Evolutionary conservation across 2,113 vertebrate species (phyloP).

Genomic region (Zeus faber): DNA sequence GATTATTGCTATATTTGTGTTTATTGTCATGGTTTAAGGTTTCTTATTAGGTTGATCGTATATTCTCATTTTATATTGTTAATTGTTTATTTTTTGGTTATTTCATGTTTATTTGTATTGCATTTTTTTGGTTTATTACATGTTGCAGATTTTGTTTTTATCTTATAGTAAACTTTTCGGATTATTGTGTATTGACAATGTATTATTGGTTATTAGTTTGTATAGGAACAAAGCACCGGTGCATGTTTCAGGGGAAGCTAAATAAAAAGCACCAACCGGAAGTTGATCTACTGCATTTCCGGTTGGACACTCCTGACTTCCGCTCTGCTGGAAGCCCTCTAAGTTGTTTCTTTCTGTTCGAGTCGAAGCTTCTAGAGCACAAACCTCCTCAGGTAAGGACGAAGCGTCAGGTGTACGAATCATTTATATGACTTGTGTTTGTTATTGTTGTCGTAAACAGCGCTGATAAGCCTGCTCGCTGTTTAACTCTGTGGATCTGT

Average conservation of each 20-base stretch:
- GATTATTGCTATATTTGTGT: too few species aligned
- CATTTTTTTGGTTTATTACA: neutral
- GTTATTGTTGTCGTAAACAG: slow-evolving; percentile 19
- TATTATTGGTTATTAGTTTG: neutral
- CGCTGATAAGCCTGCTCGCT: too few species aligned
- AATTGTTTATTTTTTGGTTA: neutral
- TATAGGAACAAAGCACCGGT: neutral
- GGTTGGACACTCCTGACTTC: too few species aligned
- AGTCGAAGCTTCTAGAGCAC: too few species aligned
- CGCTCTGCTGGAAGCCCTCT: too few species aligned
- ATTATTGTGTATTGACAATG: neutral
- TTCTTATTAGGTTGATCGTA: too few species aligned
- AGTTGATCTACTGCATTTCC: slow-evolving; percentile 56
- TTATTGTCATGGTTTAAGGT: too few species aligned
- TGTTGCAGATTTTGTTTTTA: neutral
- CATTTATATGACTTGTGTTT: slow-evolving; percentile 13
- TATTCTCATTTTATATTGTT: too few species aligned
- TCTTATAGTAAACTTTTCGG: too few species aligned
- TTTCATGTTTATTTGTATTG: neutral
- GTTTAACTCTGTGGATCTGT: too few species aligned
- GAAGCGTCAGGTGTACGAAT: too few species aligned
- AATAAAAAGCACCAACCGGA: slow-evolving; percentile 51
- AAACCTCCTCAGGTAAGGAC: neutral
- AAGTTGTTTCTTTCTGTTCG: too few species aligned
- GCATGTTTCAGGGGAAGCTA: slow-evolving; percentile 46